Base-by-base conservation (phyloP, 2,888 invertebrate genomes). In the Bedellia somnulentella region DNA sequence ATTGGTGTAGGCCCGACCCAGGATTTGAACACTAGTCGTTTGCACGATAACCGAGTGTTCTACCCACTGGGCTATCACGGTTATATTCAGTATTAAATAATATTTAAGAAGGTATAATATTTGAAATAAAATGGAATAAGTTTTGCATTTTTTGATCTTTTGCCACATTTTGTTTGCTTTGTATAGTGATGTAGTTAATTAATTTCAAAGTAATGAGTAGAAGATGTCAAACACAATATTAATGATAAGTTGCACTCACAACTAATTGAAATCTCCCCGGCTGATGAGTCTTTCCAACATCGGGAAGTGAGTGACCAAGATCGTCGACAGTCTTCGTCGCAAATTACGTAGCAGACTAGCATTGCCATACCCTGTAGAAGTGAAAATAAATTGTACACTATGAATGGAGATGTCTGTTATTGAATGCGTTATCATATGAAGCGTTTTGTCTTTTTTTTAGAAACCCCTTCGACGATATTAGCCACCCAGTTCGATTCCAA, bases 231-330 rank as follows among this genome's bases (percentile, higher is more conserved):
- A 25, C 4, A 11, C 8, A 13, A 5, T 3, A 25, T 8, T 13
- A 3, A 13, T 5, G 25, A 10, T 25, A 5, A 9, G 15, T 14
- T 14, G 15, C 14, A 79, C 80, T 80, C 46, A 83, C 83, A 71
- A 48, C 79, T 82, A 14, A 82, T 63, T n/a, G 81, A 80, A 22
- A 80, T 81, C 40, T 79, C 79, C 6, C 75, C 78, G 1, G 75
- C 75, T 9, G 77, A 78, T 21, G 80, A 68, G 32, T 76, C 77
- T 37, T 59, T 59, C 29, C 73, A 71, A 53, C 79, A 78, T 22
- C 48, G 52, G 2, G 59, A 46, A 6, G 60, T 49, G 24, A 73
- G 57, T 1, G 62, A 52, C 3, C 70, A 49, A 2, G 59, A 46
- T 2, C 59, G 46, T 2, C 63, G 43, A 37, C 78, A 70, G 52